These are phyloP conservation scores for Zele albiditarsus DNA, from an alignment of 2,888 invertebrate genomes.

Conservation along the genomic window DNA sequence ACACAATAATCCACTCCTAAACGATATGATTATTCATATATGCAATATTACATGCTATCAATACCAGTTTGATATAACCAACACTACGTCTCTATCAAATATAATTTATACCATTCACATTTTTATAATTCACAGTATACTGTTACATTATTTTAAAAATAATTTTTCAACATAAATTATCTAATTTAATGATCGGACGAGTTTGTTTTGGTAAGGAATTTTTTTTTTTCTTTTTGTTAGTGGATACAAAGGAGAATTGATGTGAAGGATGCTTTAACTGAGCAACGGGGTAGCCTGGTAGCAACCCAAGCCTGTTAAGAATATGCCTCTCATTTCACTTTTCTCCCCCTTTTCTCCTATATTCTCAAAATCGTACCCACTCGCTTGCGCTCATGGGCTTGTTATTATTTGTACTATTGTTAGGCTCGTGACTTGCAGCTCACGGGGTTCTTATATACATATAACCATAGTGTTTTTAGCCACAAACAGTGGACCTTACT, in stretches of 20 bases:
- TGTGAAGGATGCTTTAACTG: slow-evolving; percentile 58
- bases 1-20: slow-evolving; percentile 33
- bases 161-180: not conserved
- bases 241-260: not conserved
- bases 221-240: not conserved
- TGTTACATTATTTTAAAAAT: not conserved
- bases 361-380: slow-evolving; percentile 8
- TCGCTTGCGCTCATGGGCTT: slow-evolving; percentile 52
- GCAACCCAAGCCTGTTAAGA: slow-evolving; percentile 59
- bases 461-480: not conserved
- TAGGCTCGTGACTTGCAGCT: slow-evolving; percentile 71
- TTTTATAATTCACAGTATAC: not conserved
- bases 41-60: not conserved
- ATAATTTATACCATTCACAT: no score
- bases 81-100: slow-evolving; percentile 12
- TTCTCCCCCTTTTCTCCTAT: slow-evolving; percentile 2
- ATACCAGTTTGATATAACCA: not conserved
- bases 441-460: slow-evolving; percentile 45
- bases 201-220: not conserved
- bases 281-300: slow-evolving; percentile 56
- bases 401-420: slow-evolving; percentile 73
- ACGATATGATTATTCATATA: not conserved
- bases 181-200: not conserved
- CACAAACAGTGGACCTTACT: slow-evolving; percentile 46
- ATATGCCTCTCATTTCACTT: slow-evolving; percentile 56